Evolutionary conservation across 2,113 vertebrate species (phyloP).

Genomic region (Chitala chitala): DNA sequence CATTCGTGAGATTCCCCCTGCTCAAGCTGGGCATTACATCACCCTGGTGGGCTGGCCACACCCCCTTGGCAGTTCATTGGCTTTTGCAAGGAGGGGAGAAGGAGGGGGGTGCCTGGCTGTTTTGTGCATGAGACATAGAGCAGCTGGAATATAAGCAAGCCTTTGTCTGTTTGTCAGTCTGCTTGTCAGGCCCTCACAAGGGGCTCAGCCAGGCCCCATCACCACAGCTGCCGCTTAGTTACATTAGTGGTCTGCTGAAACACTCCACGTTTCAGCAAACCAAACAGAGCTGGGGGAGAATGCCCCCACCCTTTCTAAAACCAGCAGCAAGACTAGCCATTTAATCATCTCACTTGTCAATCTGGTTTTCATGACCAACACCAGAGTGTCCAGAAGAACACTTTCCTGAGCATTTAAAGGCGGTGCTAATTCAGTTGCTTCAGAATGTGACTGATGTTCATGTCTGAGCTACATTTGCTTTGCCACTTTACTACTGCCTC

Average conservation of each 20-base stretch:
- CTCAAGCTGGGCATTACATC: slow-evolving; percentile 15
- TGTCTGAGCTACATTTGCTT: no score
- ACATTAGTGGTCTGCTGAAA: slow-evolving; percentile 12
- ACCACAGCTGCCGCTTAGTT: not conserved
- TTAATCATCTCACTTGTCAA: not conserved
- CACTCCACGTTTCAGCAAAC: not conserved
- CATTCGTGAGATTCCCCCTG: slow-evolving; percentile 2
- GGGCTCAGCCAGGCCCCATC: not conserved
- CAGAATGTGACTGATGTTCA: no score
- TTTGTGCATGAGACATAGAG: not conserved
- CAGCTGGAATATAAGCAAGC: not conserved
- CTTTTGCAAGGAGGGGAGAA: not conserved
- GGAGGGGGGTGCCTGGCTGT: not conserved
- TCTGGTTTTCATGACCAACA: not conserved
- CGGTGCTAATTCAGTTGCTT: no score
- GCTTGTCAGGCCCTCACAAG: not conserved
- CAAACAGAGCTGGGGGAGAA: not conserved
- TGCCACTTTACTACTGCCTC: no score
- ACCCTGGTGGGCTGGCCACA: not conserved
- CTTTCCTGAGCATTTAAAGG: no score
- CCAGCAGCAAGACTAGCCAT: not conserved
- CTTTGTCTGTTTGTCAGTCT: slow-evolving; percentile 1
- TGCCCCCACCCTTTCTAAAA: not conserved
- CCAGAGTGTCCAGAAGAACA: not conserved
- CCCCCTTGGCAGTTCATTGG: not conserved